Evolutionary conservation across 1,140 invertebrate species (phyloP).

Genomic region (Drosophila mauritiana): DNA sequence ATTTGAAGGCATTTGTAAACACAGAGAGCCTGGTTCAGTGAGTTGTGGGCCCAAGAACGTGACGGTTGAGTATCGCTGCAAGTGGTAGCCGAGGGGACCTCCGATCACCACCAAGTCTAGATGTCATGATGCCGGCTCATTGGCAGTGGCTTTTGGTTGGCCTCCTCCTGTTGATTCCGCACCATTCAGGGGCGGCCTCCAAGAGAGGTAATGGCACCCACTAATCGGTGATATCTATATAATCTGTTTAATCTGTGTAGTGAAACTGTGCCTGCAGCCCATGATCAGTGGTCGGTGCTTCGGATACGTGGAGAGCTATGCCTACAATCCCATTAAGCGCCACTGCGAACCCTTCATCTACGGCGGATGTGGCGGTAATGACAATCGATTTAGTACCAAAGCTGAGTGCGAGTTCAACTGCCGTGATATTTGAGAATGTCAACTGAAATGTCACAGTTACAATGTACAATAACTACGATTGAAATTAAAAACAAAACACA

Average conservation of each 20-base stretch:
- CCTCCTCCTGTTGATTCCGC: conserved; percentile 15
- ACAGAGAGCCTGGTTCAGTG: conserved; percentile 56
- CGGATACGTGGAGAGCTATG: conserved; percentile 71
- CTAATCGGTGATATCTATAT: not conserved
- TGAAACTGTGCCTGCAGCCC: conserved; percentile 69
- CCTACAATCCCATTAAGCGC: conserved; percentile 72
- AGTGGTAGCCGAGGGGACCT: not conserved
- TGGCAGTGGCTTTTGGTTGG: conserved; percentile 44
- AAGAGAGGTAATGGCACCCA: conserved; percentile 50
- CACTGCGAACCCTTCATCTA: conserved; percentile 74
- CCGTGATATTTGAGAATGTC: conserved; percentile 79
- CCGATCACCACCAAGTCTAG: not conserved
- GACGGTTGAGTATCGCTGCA: conserved; percentile 35
- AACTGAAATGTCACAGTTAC: not conserved
- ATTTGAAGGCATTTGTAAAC: conserved; percentile 61
- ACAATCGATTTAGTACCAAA: conserved; percentile 90
- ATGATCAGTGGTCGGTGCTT: conserved; percentile 72
- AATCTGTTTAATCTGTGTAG: conserved; percentile 24
- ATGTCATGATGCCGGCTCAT: conserved; percentile 40
- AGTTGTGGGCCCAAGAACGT: conserved; percentile 62
- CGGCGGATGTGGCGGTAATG: conserved; percentile 90
- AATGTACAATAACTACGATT: not conserved
- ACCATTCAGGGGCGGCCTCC: conserved; percentile 42
- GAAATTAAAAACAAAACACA: not conserved
- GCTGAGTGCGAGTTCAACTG: conserved; percentile 91